phyloP scores from a whole-genome alignment of 2,797 vertebrate genomes.

The Halcyon badia region DNA sequence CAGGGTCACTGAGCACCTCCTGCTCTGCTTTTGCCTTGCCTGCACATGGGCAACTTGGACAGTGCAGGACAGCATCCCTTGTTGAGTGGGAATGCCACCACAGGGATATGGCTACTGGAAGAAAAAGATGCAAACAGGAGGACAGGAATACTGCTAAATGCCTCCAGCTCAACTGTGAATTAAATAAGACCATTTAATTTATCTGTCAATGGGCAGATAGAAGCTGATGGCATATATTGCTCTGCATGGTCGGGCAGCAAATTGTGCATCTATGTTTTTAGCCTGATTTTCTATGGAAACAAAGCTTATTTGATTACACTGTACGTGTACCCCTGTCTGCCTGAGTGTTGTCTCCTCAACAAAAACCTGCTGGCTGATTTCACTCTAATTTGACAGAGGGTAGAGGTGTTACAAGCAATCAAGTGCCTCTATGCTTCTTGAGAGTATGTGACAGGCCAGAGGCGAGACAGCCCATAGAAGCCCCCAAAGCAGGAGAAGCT shows the following conservation, averaged over 20 bases:
- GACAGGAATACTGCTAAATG: background rate
- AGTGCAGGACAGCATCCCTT: background rate
- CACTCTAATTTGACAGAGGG: slow-evolving; percentile 11
- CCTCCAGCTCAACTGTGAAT: background rate
- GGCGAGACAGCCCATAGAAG: background rate
- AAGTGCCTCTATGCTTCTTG: background rate
- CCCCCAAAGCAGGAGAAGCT: background rate
- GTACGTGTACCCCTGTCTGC: slow-evolving; percentile 9
- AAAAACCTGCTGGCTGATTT: background rate
- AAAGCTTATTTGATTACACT: slow-evolving; percentile 41
- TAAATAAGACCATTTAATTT: slow-evolving; percentile 55
- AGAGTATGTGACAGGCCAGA: background rate
- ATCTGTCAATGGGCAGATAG: slow-evolving; percentile 60
- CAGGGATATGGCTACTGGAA: background rate
- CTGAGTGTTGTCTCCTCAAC: slow-evolving; percentile 1
- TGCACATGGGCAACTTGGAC: background rate
- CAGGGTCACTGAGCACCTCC: background rate
- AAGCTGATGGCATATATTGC: slow-evolving; percentile 45
- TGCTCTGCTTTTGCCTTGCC: background rate
- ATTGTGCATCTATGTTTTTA: slow-evolving; percentile 68
- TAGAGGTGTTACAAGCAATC: background rate
- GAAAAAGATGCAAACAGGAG: background rate
- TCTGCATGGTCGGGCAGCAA: slow-evolving; percentile 36
- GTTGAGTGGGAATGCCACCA: background rate
- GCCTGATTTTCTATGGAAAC: slow-evolving; percentile 60